Evolutionary conservation across 2,113 vertebrate species (phyloP).

Genomic region (Glaucomys volans): DNA sequence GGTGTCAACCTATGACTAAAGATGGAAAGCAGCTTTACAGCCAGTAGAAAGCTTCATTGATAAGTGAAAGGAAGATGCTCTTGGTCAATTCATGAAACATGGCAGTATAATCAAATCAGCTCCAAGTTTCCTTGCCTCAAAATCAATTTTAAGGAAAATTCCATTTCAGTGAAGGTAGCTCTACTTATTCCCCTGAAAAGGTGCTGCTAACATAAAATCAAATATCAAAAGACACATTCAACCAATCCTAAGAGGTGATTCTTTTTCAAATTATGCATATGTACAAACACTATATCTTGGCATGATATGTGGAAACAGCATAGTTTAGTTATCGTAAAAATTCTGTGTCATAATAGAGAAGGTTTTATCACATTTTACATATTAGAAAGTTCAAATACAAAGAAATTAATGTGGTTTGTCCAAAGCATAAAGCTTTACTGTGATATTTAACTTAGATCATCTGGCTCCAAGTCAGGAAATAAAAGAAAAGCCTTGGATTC

Average conservation of each 20-base stretch:
- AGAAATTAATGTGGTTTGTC: not conserved
- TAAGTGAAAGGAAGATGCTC: not conserved
- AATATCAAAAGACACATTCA: slow-evolving; percentile 39
- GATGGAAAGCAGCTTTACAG: not conserved
- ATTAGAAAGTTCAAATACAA: not conserved
- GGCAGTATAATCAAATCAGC: slow-evolving; percentile 40
- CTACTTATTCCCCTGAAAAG: not conserved
- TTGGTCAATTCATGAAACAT: not conserved
- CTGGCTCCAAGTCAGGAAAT: not conserved
- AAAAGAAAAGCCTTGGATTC: not conserved
- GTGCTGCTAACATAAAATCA: slow-evolving; percentile 37
- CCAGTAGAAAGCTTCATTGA: not conserved
- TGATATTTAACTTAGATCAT: not conserved
- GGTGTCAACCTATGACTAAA: not conserved
- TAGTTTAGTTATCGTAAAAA: not conserved
- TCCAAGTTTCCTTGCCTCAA: slow-evolving; percentile 37
- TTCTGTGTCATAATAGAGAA: not conserved
- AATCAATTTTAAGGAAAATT: slow-evolving; percentile 61
- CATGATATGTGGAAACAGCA: not conserved
- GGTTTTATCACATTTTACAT: not conserved
- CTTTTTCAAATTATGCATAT: not conserved
- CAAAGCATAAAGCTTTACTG: not conserved
- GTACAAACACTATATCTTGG: not conserved
- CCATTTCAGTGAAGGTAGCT: slow-evolving; percentile 32
- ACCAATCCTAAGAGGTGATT: not conserved